Percentiles rank a stretch among this genome's conserved stretches.
Evolutionary conservation across 2,888 invertebrate species (phyloP).

Genomic region (Tromatobia lineatoria): DNA sequence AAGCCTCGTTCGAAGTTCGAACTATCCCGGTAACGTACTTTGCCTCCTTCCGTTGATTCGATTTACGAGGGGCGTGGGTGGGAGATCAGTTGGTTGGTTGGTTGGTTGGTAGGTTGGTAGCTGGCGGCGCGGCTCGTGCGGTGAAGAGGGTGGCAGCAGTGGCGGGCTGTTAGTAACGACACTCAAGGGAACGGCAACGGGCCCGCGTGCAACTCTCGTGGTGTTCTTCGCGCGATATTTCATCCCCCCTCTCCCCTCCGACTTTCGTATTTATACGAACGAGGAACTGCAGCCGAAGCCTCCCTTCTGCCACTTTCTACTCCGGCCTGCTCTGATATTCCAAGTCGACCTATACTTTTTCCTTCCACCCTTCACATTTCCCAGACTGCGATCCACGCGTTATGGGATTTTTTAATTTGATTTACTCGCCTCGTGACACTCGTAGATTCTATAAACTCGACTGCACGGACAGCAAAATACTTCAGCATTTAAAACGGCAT

Average conservation of each 20-base stretch:
- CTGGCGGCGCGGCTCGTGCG: conserved; percentile 39
- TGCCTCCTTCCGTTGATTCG: conserved; percentile 78
- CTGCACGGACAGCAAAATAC: conserved; percentile 12
- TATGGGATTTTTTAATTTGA: conserved; percentile 83
- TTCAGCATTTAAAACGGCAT: neutral
- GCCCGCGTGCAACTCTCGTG: conserved; percentile 51
- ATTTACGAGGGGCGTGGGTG: conserved; percentile 73
- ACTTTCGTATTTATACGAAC: conserved; percentile 79
- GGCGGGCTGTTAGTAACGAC: conserved; percentile 78
- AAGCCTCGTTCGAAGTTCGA: conserved; percentile 59
- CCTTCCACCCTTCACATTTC: conserved; percentile 62
- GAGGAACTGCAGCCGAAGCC: conserved; percentile 36
- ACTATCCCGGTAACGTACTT: conserved; percentile 69
- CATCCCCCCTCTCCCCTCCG: conserved; percentile 60
- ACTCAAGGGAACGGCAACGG: conserved; percentile 76
- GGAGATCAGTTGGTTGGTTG: conserved; percentile 43
- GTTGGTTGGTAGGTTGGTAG: conserved; percentile 44
- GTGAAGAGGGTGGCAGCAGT: conserved; percentile 61
- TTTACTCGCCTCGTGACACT: conserved; percentile 83
- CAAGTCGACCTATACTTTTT: conserved; percentile 56
- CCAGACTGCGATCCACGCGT: conserved; percentile 63
- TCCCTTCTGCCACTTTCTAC: conserved; percentile 39
- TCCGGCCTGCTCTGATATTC: conserved; percentile 31
- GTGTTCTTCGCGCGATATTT: conserved; percentile 65
- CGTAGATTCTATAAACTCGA: conserved; percentile 76